Evolutionary conservation across 2,888 invertebrate genomes (phyloP).

Genomic region (Onthophagus sagittarius): DNA sequence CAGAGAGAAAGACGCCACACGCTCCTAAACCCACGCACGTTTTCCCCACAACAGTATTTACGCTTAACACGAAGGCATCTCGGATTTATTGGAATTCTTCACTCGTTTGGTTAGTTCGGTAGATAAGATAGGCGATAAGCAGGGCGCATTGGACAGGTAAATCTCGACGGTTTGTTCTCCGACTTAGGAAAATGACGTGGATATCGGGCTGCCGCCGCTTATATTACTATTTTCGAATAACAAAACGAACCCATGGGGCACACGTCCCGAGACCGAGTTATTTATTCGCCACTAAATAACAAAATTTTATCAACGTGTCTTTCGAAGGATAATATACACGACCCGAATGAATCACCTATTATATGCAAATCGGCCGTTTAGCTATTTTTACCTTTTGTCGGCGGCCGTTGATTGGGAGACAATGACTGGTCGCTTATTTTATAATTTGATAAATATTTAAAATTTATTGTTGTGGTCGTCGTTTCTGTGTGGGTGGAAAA

Average conservation of each 20-base stretch:
- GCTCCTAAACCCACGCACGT: conserved; percentile 18
- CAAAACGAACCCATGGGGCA: conserved; percentile 1
- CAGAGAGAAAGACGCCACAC: conserved; percentile 3
- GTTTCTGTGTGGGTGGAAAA: neutral
- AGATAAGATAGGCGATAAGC: conserved; percentile 5
- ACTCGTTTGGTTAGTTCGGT: conserved; percentile 3
- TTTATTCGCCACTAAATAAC: conserved; percentile 4
- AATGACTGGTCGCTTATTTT: conserved; percentile 8
- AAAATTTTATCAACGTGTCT: neutral
- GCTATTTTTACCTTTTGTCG: neutral
- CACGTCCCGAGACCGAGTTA: neutral
- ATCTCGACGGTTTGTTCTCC: conserved; percentile 5
- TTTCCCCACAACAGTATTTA: conserved; percentile 11
- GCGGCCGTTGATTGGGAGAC: conserved; percentile 5
- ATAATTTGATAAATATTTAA: conserved; percentile 8
- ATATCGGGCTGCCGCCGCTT: neutral
- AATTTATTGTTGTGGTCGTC: conserved; percentile 1
- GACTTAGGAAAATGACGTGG: conserved; percentile 2
- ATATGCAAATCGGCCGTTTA: conserved; percentile 3
- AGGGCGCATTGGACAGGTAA: neutral
- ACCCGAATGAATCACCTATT: conserved; percentile 6
- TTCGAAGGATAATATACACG: neutral
- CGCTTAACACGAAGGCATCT: conserved; percentile 1
- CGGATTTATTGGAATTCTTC: conserved; percentile 9
- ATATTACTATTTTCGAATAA: neutral